A percentile compares a stretch with the other conserved stretches of the same genome.
These are phyloP conservation scores for Osmerus eperlanus DNA, from an alignment of 2,113 vertebrate species.

Conservation along the genomic window DNA sequence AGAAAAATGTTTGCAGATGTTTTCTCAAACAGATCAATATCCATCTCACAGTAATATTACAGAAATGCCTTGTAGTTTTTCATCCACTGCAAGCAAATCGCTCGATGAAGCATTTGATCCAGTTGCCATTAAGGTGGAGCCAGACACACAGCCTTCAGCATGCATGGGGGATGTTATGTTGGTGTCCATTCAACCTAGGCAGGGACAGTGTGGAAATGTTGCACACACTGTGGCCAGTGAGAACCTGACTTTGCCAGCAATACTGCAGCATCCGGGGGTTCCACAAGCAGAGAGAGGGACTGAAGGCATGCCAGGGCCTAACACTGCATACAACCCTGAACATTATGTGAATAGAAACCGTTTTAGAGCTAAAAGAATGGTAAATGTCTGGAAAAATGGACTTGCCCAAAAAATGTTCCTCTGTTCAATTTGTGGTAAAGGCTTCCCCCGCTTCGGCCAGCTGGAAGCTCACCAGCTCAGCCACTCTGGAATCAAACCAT, in stretches of 20 bases:
- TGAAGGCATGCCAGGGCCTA: neutral
- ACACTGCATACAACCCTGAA: neutral
- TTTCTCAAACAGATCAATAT: constrained; percentile 25
- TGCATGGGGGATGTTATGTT: neutral
- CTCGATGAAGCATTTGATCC: constrained; percentile 1
- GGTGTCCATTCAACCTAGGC: neutral
- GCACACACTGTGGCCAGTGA: constrained; percentile 3
- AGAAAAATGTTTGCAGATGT: constrained; percentile 25
- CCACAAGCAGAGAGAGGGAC: neutral
- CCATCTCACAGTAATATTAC: constrained; percentile 9
- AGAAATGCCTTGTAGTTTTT: constrained; percentile 11
- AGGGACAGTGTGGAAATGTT: neutral
- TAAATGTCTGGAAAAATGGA: constrained; percentile 17
- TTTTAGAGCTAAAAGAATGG: constrained; percentile 1
- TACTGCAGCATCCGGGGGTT: constrained; percentile 7
- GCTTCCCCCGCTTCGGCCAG: constrained; percentile 41
- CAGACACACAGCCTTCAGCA: neutral
- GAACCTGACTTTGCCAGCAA: constrained; percentile 6
- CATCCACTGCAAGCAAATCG: neutral
- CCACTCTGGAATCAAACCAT: constrained; percentile 46
- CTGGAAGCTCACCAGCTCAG: constrained; percentile 48
- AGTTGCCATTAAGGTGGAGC: constrained; percentile 33
- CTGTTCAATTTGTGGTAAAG: constrained; percentile 48
- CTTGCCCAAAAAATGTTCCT: constrained; percentile 38
- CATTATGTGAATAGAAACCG: constrained; percentile 7